Percentiles rank a stretch among this genome's conserved stretches.
These are phyloP conservation scores for Gobio gobio DNA, from an alignment of 2,113 vertebrate genomes.

Conservation along the genomic window DNA sequence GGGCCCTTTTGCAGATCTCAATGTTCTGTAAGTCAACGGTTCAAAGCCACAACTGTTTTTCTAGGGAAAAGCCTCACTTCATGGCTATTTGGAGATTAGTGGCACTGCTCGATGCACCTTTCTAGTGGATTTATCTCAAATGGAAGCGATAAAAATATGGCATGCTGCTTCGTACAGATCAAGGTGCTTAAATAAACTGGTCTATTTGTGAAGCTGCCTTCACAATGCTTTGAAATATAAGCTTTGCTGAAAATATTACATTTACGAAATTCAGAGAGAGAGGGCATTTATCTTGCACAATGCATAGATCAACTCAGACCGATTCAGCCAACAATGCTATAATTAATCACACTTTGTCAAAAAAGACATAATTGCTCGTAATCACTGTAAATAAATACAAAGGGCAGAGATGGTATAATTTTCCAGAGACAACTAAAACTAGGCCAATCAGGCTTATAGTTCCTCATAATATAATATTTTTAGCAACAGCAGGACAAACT, in stretches of 20 bases:
- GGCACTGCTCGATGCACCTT: slow-evolving; percentile 40
- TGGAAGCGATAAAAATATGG: slow-evolving; percentile 43
- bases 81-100: slow-evolving; percentile 59
- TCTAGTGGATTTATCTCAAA: slow-evolving; percentile 53
- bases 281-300: neutral
- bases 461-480: neutral
- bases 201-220: slow-evolving; percentile 17
- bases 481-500: neutral
- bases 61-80: slow-evolving; percentile 48
- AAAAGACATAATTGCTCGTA: neutral
- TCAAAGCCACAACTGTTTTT: slow-evolving; percentile 28
- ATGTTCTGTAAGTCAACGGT: slow-evolving; percentile 15
- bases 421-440: neutral
- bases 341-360: slow-evolving; percentile 16
- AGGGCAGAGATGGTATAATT: neutral
- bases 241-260: neutral
- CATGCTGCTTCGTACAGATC: slow-evolving; percentile 37
- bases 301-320: slow-evolving; percentile 7
- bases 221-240: slow-evolving; percentile 7
- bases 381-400: neutral
- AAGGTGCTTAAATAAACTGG: slow-evolving; percentile 10
- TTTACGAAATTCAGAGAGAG: neutral
- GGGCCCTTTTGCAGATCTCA: slow-evolving; percentile 1
- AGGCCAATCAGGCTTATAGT: neutral
- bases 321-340: neutral